These are phyloP conservation scores for Calliopsis andreniformis DNA, from an alignment of 1,140 invertebrate species.

Conservation along the genomic window DNA sequence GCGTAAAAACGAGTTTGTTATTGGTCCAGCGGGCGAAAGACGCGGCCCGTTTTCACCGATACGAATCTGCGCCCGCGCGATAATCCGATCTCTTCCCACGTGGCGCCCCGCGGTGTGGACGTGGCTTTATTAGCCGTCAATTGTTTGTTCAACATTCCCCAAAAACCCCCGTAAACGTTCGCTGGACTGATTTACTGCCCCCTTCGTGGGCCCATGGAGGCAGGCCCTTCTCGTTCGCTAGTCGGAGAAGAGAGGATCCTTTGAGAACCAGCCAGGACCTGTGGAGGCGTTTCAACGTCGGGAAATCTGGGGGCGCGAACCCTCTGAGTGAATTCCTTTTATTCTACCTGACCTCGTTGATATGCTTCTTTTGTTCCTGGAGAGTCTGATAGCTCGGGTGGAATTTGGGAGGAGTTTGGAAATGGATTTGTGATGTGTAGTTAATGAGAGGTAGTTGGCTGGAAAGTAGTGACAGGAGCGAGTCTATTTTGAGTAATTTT, in stretches of 20 bases:
- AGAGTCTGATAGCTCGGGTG: neutral
- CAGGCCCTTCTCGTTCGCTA: neutral
- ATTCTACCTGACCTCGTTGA: conserved; percentile 6
- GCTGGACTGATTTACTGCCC: conserved; percentile 77
- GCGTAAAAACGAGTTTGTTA: conserved; percentile 53
- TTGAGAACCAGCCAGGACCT: conserved; percentile 44
- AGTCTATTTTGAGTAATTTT: too few species aligned
- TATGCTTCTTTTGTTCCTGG: neutral
- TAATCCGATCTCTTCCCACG: conserved; percentile 79
- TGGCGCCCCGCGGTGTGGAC: conserved; percentile 76
- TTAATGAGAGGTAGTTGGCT: too few species aligned
- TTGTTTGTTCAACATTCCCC: conserved; percentile 82
- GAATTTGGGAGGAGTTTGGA: too few species aligned
- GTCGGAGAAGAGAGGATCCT: neutral
- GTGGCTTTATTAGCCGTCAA: conserved; percentile 81
- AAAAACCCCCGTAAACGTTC: conserved; percentile 80
- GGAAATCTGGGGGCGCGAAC: conserved; percentile 51
- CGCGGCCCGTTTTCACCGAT: conserved; percentile 30
- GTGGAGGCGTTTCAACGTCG: conserved; percentile 63
- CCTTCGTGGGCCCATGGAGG: conserved; percentile 56
- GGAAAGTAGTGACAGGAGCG: too few species aligned
- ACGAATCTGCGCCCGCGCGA: conserved; percentile 55
- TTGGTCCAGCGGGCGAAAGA: conserved; percentile 19
- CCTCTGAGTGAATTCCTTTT: conserved; percentile 46
- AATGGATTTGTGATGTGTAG: neutral